phyloP scores from a whole-genome alignment of 2,888 invertebrate species.

The Calameuta pallipes region DNA sequence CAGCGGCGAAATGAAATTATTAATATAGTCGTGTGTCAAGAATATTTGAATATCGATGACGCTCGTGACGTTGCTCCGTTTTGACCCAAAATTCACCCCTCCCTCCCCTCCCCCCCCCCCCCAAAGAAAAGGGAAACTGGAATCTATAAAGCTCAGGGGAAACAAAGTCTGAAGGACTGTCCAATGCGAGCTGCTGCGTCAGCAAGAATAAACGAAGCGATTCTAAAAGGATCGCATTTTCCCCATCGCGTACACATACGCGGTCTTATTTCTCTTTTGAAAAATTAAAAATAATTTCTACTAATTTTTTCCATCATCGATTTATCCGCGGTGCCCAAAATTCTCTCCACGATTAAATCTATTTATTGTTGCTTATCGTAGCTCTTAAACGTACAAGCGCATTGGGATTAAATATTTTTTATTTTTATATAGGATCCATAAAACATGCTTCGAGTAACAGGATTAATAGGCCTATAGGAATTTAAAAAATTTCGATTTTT shows the following conservation, averaged over 20 bases:
- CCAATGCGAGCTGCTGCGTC: background rate
- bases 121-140: background rate
- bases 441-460: background rate
- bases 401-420: background rate
- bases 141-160: background rate
- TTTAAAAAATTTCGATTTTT: too few species aligned
- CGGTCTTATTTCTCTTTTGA: background rate
- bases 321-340: background rate
- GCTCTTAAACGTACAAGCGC: background rate
- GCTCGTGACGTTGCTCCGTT: background rate
- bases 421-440: background rate
- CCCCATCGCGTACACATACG: background rate
- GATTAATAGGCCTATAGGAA: background rate
- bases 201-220: background rate
- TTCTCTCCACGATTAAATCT: background rate
- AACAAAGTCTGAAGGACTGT: background rate
- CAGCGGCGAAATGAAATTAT: conserved; percentile 55
- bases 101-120: too few species aligned
- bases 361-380: background rate
- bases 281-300: background rate
- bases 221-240: background rate
- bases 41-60: conserved; percentile 11
- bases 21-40: conserved; percentile 47
- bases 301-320: background rate
- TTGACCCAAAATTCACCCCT: background rate